phyloP scores from a whole-genome alignment of 2,797 vertebrate species.

The Falco columbarius region DNA sequence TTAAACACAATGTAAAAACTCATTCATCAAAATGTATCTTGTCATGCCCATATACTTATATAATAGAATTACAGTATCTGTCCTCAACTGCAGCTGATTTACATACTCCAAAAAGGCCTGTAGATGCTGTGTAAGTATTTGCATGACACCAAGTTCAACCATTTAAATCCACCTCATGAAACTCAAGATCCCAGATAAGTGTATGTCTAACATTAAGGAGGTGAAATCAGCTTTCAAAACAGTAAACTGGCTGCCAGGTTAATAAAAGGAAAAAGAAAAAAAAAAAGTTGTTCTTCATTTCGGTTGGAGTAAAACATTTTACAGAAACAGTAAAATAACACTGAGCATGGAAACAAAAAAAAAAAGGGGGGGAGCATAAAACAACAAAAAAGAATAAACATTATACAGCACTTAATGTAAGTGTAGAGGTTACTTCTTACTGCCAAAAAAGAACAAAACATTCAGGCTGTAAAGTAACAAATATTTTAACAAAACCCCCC shows the following conservation, averaged over 20 bases:
- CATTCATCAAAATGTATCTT: background rate
- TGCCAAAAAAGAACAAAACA: background rate
- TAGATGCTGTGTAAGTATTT: background rate
- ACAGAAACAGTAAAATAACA: background rate
- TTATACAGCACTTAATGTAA: background rate
- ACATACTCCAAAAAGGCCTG: background rate
- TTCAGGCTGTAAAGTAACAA: background rate
- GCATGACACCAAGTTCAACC: background rate
- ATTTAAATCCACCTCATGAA: background rate
- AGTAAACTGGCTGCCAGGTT: background rate
- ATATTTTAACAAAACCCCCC: background rate
- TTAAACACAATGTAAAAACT: background rate
- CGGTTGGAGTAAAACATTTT: background rate
- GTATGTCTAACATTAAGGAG: background rate
- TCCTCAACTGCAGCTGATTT: background rate
- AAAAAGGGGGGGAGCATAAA: background rate
- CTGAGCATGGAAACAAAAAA: background rate
- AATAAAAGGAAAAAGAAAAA: background rate
- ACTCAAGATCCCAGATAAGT: background rate
- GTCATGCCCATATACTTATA: background rate
- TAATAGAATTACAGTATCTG: background rate
- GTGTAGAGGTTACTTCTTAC: background rate
- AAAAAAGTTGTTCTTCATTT: background rate
- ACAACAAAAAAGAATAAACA: background rate
- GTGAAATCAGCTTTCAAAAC: background rate